Percentiles rank a stretch among this genome's conserved stretches.
Evolutionary conservation across 2,113 vertebrate genomes (phyloP).

Genomic region (Hystrix brachyura): DNA sequence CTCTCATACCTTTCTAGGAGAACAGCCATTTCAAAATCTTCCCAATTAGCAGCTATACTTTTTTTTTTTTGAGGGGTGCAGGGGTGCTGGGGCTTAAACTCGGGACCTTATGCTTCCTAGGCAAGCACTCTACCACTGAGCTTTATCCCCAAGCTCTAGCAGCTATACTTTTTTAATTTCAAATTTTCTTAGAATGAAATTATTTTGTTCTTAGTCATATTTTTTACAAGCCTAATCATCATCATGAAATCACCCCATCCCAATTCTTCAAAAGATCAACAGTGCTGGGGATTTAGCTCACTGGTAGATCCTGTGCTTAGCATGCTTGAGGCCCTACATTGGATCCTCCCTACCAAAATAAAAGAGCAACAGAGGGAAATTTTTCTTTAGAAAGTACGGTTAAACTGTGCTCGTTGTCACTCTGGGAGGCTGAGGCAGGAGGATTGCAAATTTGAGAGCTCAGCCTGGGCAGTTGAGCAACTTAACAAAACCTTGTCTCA

Average conservation of each 20-base stretch:
- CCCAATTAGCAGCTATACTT: not conserved
- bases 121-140: no score
- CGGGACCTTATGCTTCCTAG: no score
- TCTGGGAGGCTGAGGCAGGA: not conserved
- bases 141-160: not conserved
- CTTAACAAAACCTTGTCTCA: not conserved
- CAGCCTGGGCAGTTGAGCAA: not conserved
- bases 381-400: slow-evolving; percentile 1
- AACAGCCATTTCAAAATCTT: not conserved
- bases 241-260: not conserved
- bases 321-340: not conserved
- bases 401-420: not conserved
- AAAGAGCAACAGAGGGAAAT: not conserved
- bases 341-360: not conserved
- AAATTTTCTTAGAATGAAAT: slow-evolving; percentile 50
- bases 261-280: not conserved
- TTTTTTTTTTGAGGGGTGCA: not conserved
- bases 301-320: not conserved
- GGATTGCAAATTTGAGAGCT: not conserved
- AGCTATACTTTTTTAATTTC: not conserved
- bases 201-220: not conserved
- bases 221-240: not conserved
- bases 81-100: no score
- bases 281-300: not conserved
- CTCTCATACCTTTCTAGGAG: not conserved